phyloP scores from a whole-genome alignment of 2,113 vertebrate species.

The Calyptommatus sinebrachiatus region DNA sequence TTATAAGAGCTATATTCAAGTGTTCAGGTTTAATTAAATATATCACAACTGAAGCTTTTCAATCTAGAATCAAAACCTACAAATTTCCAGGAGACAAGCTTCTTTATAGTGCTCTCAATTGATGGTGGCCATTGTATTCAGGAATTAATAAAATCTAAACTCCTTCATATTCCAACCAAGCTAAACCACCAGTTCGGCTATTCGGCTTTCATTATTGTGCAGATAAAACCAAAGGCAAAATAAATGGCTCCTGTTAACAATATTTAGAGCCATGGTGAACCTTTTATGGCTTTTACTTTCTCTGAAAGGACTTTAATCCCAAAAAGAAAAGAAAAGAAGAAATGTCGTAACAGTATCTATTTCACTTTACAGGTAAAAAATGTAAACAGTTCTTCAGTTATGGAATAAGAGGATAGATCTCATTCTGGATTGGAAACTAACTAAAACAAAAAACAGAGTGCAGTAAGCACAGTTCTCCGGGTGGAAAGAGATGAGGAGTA shows the following conservation, averaged over 20 bases:
- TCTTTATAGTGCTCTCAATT: neutral
- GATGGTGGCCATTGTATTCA: neutral
- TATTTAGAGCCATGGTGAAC: neutral
- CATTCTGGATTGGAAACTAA: too few relatives aligned
- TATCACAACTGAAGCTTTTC: constrained; percentile 21
- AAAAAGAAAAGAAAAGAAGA: neutral
- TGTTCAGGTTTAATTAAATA: constrained; percentile 28
- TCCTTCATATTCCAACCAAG: neutral
- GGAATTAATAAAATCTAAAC: neutral
- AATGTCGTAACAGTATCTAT: neutral
- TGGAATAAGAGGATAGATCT: too few relatives aligned
- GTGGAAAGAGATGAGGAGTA: too few relatives aligned
- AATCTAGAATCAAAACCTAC: neutral
- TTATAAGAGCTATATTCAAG: neutral
- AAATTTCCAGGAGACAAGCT: neutral
- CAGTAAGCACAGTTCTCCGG: too few relatives aligned
- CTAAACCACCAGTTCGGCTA: neutral
- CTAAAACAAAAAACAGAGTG: too few relatives aligned
- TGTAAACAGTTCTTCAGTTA: too few relatives aligned
- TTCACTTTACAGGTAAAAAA: too few relatives aligned
- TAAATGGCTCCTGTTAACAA: neutral
- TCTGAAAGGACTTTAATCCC: neutral
- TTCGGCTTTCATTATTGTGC: neutral
- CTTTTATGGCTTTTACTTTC: neutral
- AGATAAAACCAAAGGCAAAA: neutral